Evolutionary conservation across 2,113 vertebrate genomes (phyloP).

Genomic region (Rhagologus leucostigma): DNA sequence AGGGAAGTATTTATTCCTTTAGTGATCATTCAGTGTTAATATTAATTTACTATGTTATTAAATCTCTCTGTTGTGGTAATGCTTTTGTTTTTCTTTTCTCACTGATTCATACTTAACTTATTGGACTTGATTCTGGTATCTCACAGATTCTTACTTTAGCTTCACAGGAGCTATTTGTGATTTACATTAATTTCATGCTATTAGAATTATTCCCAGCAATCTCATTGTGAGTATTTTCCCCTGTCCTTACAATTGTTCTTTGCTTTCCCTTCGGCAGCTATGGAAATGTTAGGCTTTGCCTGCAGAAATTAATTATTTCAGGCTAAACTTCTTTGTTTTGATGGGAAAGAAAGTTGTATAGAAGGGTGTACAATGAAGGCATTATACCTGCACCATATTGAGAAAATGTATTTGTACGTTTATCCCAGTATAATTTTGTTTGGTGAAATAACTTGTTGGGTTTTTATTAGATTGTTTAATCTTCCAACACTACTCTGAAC

Average conservation of each 20-base stretch:
- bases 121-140: background rate
- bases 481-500: background rate
- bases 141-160: background rate
- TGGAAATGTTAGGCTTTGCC: background rate
- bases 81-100: background rate
- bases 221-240: background rate
- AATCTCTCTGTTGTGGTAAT: background rate
- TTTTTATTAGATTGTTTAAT: background rate
- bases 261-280: constrained; percentile 21
- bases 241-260: background rate
- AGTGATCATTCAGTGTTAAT: background rate
- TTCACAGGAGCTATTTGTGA: constrained; percentile 36
- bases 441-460: background rate
- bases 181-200: constrained; percentile 55
- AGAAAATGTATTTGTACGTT: background rate
- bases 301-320: constrained; percentile 24
- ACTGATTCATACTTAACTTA: background rate
- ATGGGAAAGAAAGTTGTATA: background rate
- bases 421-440: background rate
- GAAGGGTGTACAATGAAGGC: background rate
- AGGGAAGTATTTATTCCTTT: background rate
- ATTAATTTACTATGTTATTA: background rate
- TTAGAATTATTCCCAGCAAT: constrained; percentile 26
- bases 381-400: background rate
- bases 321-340: background rate